Conservation (phyloP, 2,888 invertebrate species). For the Cactoblastis cactorum region DNA sequence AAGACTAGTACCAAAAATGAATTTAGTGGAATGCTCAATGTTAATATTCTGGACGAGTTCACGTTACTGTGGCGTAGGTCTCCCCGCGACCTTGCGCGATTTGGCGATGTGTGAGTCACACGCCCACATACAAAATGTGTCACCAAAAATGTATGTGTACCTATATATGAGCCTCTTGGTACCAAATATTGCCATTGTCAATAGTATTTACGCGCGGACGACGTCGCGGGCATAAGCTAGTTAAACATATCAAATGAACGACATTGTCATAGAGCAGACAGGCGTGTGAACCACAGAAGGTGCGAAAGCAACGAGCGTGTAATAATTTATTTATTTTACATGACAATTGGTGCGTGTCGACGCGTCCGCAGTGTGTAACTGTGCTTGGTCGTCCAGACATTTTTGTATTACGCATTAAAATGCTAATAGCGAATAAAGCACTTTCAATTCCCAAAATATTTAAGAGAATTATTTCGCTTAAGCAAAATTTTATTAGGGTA, state of each 20-base stretch:
- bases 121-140: constrained; percentile 23
- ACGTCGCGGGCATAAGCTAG: too few species aligned
- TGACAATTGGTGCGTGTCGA: constrained; percentile 18
- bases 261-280: neutral
- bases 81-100: constrained; percentile 23
- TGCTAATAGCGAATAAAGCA: neutral
- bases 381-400: neutral
- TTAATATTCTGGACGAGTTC: neutral
- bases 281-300: constrained; percentile 17
- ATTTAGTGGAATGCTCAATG: too few species aligned
- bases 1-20: too few species aligned
- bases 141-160: constrained; percentile 23
- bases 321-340: constrained; percentile 34
- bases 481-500: constrained; percentile 2
- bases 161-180: neutral
- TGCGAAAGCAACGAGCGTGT: constrained; percentile 33
- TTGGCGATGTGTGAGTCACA: constrained; percentile 22
- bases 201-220: neutral
- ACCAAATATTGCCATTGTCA: constrained; percentile 6
- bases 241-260: too few species aligned
- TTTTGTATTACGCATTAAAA: neutral
- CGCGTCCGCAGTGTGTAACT: too few species aligned
- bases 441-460: neutral
- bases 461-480: neutral
- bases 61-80: constrained; percentile 1